A percentile compares a stretch with the other conserved stretches of the same genome.
phyloP scores from a whole-genome alignment of 2,888 invertebrate species.

The Machimus rusticus region DNA sequence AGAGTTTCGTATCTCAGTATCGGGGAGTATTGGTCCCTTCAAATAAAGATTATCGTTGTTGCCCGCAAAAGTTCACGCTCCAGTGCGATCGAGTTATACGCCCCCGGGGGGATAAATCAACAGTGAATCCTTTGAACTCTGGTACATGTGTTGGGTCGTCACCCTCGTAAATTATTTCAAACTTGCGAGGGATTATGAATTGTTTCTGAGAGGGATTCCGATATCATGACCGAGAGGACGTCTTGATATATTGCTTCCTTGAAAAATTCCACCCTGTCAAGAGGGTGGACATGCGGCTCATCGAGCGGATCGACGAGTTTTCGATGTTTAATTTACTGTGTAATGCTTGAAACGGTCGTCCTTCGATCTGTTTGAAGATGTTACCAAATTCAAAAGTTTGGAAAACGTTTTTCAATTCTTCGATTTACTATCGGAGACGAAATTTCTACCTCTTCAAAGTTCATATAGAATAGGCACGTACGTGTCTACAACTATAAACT shows the following conservation, averaged over 20 bases:
- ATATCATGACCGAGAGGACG: neutral
- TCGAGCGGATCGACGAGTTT: neutral
- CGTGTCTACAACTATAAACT: neutral
- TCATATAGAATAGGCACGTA: neutral
- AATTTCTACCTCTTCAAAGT: neutral
- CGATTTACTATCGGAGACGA: neutral
- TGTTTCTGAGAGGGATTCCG: neutral
- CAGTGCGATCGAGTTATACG: neutral
- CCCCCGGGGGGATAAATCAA: slow-evolving; percentile 4
- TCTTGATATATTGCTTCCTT: neutral
- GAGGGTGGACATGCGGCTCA: neutral
- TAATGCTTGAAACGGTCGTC: neutral
- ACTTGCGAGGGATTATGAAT: neutral
- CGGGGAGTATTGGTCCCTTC: neutral
- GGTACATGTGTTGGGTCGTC: neutral
- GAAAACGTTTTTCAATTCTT: neutral
- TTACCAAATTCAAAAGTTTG: neutral
- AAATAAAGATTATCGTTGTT: slow-evolving; percentile 26
- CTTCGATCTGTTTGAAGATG: neutral
- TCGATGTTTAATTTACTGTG: neutral
- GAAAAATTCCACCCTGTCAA: neutral
- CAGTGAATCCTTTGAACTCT: slow-evolving; percentile 18
- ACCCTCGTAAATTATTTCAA: slow-evolving; percentile 8
- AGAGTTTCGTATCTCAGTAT: slow-evolving; percentile 3
- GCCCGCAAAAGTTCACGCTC: slow-evolving; percentile 32